Conservation (phyloP, 1,140 invertebrate genomes). For the Daktulosphaira vitifoliae region DNA sequence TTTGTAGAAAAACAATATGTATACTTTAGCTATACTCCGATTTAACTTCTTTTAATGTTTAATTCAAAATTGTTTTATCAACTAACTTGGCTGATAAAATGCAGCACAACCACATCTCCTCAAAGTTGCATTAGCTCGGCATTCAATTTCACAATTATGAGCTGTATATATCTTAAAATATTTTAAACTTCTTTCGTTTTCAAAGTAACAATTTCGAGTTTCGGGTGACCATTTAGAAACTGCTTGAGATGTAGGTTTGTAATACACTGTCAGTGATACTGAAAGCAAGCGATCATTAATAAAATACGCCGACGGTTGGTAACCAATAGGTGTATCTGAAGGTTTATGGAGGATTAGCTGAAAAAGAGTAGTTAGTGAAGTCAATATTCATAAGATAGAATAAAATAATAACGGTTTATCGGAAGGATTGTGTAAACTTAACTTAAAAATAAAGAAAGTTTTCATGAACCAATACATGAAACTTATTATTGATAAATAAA, state of each 20-base stretch:
- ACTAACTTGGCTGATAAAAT: slow-evolving; percentile 36
- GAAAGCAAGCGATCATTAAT: background rate
- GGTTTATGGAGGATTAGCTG: slow-evolving; percentile 36
- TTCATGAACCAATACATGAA: no score
- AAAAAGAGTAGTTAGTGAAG: no score
- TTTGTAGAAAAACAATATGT: no score
- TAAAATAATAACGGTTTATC: slow-evolving; percentile 25
- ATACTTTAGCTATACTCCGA: no score
- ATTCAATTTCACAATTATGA: slow-evolving; percentile 44
- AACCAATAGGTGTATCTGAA: slow-evolving; percentile 22
- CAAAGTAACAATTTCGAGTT: slow-evolving; percentile 50
- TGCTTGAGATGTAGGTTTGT: background rate
- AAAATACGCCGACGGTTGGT: slow-evolving; percentile 2
- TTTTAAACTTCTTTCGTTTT: slow-evolving; percentile 51
- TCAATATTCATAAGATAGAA: no score
- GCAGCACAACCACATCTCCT: slow-evolving; percentile 32
- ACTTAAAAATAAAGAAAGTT: no score
- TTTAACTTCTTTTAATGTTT: no score
- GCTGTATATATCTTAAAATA: slow-evolving; percentile 51
- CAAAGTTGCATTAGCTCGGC: slow-evolving; percentile 41
- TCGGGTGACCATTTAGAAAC: slow-evolving; percentile 33
- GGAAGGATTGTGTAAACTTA: slow-evolving; percentile 34
- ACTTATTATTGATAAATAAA: no score
- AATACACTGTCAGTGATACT: background rate
- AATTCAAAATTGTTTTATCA: no score